Evolutionary conservation across 2,888 invertebrate genomes (phyloP), one percentile per base, ranked within the genome.

Genomic region (Tetragnatha montana): DNA sequence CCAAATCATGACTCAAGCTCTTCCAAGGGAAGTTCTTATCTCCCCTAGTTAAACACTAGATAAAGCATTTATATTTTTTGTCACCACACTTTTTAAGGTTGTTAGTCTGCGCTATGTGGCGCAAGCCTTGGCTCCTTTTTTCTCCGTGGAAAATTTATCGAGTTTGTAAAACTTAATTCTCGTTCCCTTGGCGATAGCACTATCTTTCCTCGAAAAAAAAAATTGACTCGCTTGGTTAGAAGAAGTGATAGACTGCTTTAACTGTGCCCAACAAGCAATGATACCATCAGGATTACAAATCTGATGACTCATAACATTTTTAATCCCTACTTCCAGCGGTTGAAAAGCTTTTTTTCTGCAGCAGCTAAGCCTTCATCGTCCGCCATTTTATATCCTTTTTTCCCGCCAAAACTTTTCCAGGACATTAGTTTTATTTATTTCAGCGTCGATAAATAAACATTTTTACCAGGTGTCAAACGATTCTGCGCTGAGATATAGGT

Each of bases 371-470:
- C 78, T 71, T 78, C 78, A 78, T 85, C 71, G 78, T 22, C 17
- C 17, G 51, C 12, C 21, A 79, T 85, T 78, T 60, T 70, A 70
- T 84, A 80, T 86, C 80, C 50, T 86, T 35, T 78, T 70, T 85
- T 76, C 21, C 47, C 50, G 14, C 70, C 70, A 7, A 75, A 73
- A 85, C 76, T 80, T 80, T 86, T 86, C 86, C 80, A 80, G 69
- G 80, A 80, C 86, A 86, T 86, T 86, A 86, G 73, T 86, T 86
- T 86, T 86, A 86, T 86, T 86, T 86, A 86, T 86, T 86, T 85
- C 68, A 21, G 47, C 70, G 19, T 60, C 73, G 85, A 86, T 86
- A 86, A 86, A 86, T 79, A 86, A 86, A 73, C 86, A 74, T 80
- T 86, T 73, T 71, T 71, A 47, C 73, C 49, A 79, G 50, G 17